phyloP scores from a whole-genome alignment of 2,888 invertebrate genomes.

The Drosophila maculinotata region DNA sequence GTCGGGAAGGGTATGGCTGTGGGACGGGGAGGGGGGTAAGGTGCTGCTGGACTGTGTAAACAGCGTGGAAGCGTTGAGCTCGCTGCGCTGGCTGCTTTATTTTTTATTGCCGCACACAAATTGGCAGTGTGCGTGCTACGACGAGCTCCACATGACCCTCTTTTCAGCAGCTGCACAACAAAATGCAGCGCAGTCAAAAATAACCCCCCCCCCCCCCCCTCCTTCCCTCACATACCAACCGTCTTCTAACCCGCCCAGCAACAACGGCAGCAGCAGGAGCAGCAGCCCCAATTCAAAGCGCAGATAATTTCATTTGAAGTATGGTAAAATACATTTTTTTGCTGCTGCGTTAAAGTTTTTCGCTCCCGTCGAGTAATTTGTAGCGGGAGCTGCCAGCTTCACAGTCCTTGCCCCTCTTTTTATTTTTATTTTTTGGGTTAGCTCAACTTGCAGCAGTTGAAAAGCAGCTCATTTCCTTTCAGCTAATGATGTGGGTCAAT shows the following conservation, averaged over 20 bases:
- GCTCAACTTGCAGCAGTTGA: conserved; percentile 63
- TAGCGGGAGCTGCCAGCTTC: conserved; percentile 48
- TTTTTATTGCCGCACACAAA: conserved; percentile 70
- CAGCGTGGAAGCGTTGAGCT: conserved; percentile 58
- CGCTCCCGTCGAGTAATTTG: conserved; percentile 73
- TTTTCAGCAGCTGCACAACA: conserved; percentile 72
- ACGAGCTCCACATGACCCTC: conserved; percentile 68
- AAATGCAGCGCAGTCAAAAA: conserved; percentile 50
- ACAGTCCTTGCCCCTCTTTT: conserved; percentile 52
- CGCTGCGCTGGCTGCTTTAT: conserved; percentile 55
- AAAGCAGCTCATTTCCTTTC: conserved; percentile 77
- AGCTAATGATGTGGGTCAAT: conserved; percentile 80
- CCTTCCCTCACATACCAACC: not conserved
- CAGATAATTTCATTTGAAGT: conserved; percentile 79
- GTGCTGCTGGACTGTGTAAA: conserved; percentile 68
- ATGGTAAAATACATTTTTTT: conserved; percentile 71
- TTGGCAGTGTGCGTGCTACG: conserved; percentile 77
- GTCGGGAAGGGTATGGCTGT: not conserved
- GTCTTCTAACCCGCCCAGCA: not conserved
- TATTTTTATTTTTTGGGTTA: conserved; percentile 41
- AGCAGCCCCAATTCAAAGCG: conserved; percentile 52
- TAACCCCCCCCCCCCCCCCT: not conserved
- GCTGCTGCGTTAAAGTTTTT: conserved; percentile 70
- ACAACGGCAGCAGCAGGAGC: not conserved
- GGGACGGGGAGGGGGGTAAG: conserved; percentile 19